Percentiles rank a stretch among this genome's conserved stretches.
These are phyloP conservation scores for Nipponacmea schrenckii DNA, from an alignment of 2,888 invertebrate species.

Conservation along the genomic window DNA sequence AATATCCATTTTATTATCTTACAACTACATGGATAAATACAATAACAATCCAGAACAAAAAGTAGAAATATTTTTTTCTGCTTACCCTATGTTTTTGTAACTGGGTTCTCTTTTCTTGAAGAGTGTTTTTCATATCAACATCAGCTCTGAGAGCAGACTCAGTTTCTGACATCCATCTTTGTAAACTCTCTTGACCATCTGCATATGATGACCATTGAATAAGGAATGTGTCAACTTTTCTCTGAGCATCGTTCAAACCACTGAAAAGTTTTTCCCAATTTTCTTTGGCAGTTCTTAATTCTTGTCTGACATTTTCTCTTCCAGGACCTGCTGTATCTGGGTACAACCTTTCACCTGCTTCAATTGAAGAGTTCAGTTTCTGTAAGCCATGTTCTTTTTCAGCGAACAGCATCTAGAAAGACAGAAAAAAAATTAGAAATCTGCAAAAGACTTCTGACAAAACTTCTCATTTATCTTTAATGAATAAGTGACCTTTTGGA, in stretches of 20 bases:
- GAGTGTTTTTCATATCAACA: constrained; percentile 84
- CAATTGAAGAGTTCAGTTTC: constrained; percentile 84
- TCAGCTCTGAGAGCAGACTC: constrained; percentile 81
- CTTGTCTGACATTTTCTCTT: constrained; percentile 83
- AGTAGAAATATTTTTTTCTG: not conserved
- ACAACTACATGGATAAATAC: too few species aligned
- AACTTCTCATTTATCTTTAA: too few species aligned
- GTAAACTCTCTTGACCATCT: constrained; percentile 82
- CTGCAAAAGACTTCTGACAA: too few species aligned
- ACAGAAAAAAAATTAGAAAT: not conserved
- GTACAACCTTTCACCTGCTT: constrained; percentile 88
- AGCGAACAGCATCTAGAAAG: constrained; percentile 80
- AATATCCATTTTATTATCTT: too few species aligned
- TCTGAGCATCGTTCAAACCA: constrained; percentile 83
- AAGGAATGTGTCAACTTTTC: constrained; percentile 84
- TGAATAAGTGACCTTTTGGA: too few species aligned
- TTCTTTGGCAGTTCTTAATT: constrained; percentile 71
- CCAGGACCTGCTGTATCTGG: constrained; percentile 87
- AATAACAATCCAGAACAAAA: too few species aligned
- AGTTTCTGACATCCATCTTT: constrained; percentile 80
- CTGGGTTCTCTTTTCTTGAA: constrained; percentile 90
- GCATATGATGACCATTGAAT: constrained; percentile 93
- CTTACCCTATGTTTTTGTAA: constrained; percentile 80
- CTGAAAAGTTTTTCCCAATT: constrained; percentile 69
- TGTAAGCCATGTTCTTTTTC: constrained; percentile 81